Evolutionary conservation across 53 echinoderm and acorn worm species (phyloP).

Genomic region (Stichopus horrens): DNA sequence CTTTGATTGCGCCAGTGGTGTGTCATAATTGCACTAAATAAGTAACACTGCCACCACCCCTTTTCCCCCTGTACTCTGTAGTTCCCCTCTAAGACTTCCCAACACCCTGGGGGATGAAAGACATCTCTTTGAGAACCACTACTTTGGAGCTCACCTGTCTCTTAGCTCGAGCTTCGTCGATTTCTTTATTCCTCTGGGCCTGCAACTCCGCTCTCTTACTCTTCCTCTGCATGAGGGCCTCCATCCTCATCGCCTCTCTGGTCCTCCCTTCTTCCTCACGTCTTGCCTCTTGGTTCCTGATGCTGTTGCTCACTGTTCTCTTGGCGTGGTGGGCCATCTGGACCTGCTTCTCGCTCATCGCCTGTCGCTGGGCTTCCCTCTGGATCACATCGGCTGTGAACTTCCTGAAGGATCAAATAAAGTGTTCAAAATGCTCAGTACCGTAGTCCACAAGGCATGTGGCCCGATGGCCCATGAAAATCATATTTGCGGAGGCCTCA

Average conservation of each 20-base stretch:
- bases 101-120: too few relatives aligned
- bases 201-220: slow-evolving; percentile 69
- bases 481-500: too few relatives aligned
- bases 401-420: slow-evolving; percentile 51
- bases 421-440: background rate
- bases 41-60: too few relatives aligned
- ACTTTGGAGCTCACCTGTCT: slow-evolving; percentile 58
- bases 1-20: too few relatives aligned
- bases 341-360: slow-evolving; percentile 69
- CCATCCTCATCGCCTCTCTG: slow-evolving; percentile 57
- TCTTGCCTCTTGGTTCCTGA: slow-evolving; percentile 60
- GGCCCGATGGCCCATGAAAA: background rate
- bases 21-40: too few relatives aligned
- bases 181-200: slow-evolving; percentile 78
- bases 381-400: slow-evolving; percentile 76
- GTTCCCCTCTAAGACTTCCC: too few relatives aligned
- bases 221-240: slow-evolving; percentile 54
- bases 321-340: slow-evolving; percentile 62
- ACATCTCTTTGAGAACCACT: too few relatives aligned
- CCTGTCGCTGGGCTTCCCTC: slow-evolving; percentile 76
- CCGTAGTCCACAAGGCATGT: too few relatives aligned
- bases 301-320: slow-evolving; percentile 66
- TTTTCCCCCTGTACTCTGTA: too few relatives aligned
- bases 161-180: slow-evolving; percentile 64
- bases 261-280: slow-evolving; percentile 52